Conservation (phyloP, 2,113 vertebrate species). For the Callorhinus ursinus region DNA sequence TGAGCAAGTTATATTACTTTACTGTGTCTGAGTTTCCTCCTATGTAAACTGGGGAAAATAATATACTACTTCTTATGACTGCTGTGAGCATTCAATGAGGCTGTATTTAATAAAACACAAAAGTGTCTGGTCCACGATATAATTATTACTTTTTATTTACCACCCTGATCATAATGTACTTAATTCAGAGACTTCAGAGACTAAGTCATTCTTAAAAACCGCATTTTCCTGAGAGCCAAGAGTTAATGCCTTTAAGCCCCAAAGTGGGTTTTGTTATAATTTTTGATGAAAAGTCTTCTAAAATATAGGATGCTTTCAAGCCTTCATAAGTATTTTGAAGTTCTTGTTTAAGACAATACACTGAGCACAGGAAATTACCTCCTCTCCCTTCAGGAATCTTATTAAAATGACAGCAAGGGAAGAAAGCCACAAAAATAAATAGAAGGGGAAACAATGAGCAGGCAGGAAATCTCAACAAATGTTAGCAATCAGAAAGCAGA, state of each 20-base stretch:
- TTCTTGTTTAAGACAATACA: neutral
- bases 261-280: neutral
- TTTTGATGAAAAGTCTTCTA: neutral
- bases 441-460: neutral
- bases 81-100: neutral
- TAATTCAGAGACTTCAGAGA: neutral
- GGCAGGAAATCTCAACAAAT: neutral
- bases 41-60: neutral
- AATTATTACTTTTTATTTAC: neutral
- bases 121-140: neutral
- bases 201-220: slow-evolving; percentile 10
- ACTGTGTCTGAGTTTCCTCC: neutral
- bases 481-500: slow-evolving; percentile 14
- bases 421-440: neutral
- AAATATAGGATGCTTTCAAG: neutral
- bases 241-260: neutral
- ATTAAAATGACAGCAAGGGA: slow-evolving; percentile 1
- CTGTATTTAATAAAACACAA: neutral
- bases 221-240: neutral
- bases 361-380: neutral
- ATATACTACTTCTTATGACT: neutral
- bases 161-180: neutral
- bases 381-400: neutral
- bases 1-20: neutral
- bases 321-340: slow-evolving; percentile 1